Conservation (phyloP, 2,113 vertebrate species). For the Phycodurus eques region DNA sequence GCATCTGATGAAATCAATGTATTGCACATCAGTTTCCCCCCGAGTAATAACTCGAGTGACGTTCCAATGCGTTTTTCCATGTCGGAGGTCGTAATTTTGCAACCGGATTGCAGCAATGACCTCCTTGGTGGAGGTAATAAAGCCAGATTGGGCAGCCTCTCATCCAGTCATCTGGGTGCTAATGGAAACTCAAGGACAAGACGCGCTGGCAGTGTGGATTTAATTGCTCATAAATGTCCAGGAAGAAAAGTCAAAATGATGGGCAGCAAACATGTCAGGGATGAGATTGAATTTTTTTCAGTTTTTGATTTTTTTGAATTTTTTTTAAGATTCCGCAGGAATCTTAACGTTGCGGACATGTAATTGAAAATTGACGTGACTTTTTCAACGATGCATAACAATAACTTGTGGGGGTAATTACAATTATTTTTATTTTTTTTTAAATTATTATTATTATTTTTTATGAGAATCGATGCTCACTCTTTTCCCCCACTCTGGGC, state of each 20-base stretch:
- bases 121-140: constrained; percentile 13
- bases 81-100: not conserved
- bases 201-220: constrained; percentile 11
- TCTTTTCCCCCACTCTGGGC: too few relatives aligned
- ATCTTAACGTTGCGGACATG: not conserved
- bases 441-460: too few relatives aligned
- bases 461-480: too few relatives aligned
- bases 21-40: not conserved
- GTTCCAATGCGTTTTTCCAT: not conserved
- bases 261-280: constrained; percentile 8
- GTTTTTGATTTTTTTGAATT: not conserved
- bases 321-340: not conserved
- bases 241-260: constrained; percentile 12
- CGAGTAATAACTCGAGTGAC: too few relatives aligned
- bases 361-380: not conserved
- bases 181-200: constrained; percentile 26
- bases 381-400: not conserved
- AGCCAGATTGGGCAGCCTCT: constrained; percentile 12
- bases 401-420: not conserved
- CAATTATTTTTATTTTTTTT: too few relatives aligned
- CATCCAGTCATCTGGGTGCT: constrained; percentile 19
- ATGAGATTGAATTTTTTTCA: not conserved
- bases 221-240: constrained; percentile 28
- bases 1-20: not conserved
- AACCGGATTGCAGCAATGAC: not conserved